Evolutionary conservation across 2,113 vertebrate species (phyloP).

Genomic region (Nerophis lumbriciformis): DNA sequence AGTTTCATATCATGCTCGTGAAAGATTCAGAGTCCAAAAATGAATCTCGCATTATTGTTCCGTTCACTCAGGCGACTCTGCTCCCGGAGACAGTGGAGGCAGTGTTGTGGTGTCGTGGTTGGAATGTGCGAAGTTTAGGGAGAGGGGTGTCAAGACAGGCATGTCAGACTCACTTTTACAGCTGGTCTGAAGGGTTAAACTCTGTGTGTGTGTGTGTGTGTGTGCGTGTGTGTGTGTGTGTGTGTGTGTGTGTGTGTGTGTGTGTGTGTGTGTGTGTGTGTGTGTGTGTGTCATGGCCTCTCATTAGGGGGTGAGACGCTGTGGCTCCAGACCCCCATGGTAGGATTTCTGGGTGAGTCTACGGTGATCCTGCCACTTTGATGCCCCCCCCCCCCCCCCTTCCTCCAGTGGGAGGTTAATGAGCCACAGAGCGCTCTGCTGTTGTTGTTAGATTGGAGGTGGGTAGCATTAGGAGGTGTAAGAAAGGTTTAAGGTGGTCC

Average conservation of each 20-base stretch:
- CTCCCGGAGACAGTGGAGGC: too few species aligned
- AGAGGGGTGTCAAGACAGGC: constrained; percentile 23
- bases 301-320: constrained; percentile 73
- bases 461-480: constrained; percentile 14
- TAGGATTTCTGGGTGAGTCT: constrained; percentile 61
- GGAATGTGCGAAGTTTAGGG: constrained; percentile 53
- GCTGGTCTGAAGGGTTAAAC: constrained; percentile 62
- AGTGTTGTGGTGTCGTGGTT: constrained; percentile 6
- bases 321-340: constrained; percentile 74
- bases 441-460: constrained; percentile 19
- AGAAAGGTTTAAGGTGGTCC: constrained; percentile 4
- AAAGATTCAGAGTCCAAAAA: too few species aligned
- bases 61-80: too few species aligned
- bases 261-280: constrained; percentile 20
- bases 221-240: constrained; percentile 27
- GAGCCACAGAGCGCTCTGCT: constrained; percentile 58
- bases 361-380: constrained; percentile 69
- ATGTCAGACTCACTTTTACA: constrained; percentile 63
- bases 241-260: constrained; percentile 46
- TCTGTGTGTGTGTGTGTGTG: constrained; percentile 49
- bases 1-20: too few species aligned
- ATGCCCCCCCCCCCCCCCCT: constrained; percentile 55
- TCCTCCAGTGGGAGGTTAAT: constrained; percentile 64
- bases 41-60: too few species aligned
- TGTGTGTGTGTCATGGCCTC: constrained; percentile 61